Evolutionary conservation across 2,888 invertebrate species (phyloP).

Genomic region (Eupithecia insigniata): DNA sequence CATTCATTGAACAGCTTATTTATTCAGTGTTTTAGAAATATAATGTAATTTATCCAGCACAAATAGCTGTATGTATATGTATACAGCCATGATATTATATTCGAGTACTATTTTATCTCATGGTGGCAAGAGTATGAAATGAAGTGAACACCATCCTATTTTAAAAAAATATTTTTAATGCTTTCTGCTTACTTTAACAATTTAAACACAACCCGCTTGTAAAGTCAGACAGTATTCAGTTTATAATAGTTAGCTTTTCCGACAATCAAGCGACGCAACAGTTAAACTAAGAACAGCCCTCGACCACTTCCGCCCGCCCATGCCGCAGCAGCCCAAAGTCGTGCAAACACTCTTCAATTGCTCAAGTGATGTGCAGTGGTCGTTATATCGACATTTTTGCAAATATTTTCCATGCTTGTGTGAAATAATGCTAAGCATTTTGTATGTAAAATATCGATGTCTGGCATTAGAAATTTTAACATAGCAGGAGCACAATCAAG

Average conservation of each 20-base stretch:
- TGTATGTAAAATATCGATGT: not conserved
- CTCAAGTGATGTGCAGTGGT: constrained; percentile 61
- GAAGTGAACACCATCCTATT: not conserved
- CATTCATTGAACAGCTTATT: not conserved
- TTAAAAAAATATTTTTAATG: not conserved
- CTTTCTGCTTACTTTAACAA: not conserved
- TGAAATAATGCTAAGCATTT: not conserved
- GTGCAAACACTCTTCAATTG: constrained; percentile 79
- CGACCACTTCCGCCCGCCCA: constrained; percentile 77
- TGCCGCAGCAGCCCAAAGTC: constrained; percentile 74
- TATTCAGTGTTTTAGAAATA: not conserved
- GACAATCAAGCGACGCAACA: constrained; percentile 80
- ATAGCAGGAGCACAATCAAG: not conserved
- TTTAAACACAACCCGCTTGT: constrained; percentile 9
- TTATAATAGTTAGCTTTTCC: constrained; percentile 43
- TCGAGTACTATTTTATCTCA: not conserved
- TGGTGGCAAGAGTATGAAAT: not conserved
- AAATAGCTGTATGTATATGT: not conserved
- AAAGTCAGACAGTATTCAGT: constrained; percentile 34
- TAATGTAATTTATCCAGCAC: not conserved
- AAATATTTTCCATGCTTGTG: not conserved
- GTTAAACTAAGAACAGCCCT: constrained; percentile 76
- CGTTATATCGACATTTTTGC: constrained; percentile 36
- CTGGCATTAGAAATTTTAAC: not conserved
- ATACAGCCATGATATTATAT: not conserved